Percentiles rank a stretch among this genome's conserved stretches.
Evolutionary conservation across 37 sponge, comb jelly and placozoan genomes (phyloP).

Genomic region (Mnemiopsis leidyi): DNA sequence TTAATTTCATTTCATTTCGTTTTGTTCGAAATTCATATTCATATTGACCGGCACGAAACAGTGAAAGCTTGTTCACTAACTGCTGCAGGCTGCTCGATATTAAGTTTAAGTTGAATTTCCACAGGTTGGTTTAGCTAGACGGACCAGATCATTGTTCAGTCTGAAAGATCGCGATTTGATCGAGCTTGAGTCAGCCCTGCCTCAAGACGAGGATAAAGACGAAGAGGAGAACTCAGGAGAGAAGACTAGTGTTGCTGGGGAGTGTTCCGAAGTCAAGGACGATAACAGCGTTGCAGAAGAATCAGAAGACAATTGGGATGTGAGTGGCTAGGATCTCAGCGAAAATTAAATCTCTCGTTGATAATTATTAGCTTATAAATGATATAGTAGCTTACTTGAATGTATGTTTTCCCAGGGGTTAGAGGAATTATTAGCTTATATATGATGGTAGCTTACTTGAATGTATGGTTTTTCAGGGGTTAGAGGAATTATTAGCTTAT

Average conservation of each 20-base stretch:
- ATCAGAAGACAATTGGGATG: background rate
- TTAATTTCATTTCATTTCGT: too few relatives aligned
- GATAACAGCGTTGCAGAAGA: background rate
- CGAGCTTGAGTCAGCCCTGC: conserved; percentile 28
- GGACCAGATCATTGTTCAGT: conserved; percentile 52
- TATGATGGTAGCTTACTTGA: too few relatives aligned
- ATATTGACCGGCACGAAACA: too few relatives aligned
- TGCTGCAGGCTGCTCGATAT: too few relatives aligned
- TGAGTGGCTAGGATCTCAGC: too few relatives aligned
- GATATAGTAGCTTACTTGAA: too few relatives aligned
- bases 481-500: conserved; percentile 21
- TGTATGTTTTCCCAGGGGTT: conserved; percentile 16
- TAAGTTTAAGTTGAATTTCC: too few relatives aligned
- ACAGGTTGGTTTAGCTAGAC: conserved; percentile 37
- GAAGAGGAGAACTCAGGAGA: conserved; percentile 23
- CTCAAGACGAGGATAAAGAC: background rate
- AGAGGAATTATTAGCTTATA: conserved; percentile 11
- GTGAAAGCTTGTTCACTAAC: too few relatives aligned
- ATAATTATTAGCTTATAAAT: too few relatives aligned
- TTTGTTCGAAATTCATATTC: too few relatives aligned
- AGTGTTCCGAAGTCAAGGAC: background rate
- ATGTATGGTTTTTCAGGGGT: conserved; percentile 15
- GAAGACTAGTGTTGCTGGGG: background rate
- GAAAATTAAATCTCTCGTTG: too few relatives aligned
- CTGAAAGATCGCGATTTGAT: conserved; percentile 23